Conservation (phyloP, 2,888 invertebrate species). For the Thymelicus lineola region DNA sequence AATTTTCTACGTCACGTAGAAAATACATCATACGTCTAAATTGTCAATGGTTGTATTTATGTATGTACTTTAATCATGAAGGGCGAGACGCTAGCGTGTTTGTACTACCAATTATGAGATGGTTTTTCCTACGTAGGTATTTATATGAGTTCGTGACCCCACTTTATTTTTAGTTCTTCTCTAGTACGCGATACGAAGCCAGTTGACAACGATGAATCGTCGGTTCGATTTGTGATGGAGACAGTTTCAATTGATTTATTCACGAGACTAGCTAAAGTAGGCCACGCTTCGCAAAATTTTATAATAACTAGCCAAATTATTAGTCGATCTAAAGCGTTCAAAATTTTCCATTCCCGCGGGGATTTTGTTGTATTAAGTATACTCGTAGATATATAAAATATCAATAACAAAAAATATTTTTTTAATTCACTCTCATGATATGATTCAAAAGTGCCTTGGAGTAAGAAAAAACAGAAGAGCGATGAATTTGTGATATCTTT, state of each 20-base stretch:
- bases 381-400: too few relatives aligned
- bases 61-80: constrained; percentile 24
- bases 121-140: constrained; percentile 20
- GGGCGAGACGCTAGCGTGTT: constrained; percentile 16
- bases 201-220: constrained; percentile 4
- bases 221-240: not conserved
- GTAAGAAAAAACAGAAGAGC: too few relatives aligned
- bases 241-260: not conserved
- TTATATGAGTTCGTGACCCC: constrained; percentile 32
- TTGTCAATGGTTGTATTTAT: constrained; percentile 13
- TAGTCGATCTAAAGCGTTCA: too few relatives aligned
- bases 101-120: constrained; percentile 29
- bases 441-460: too few relatives aligned
- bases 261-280: too few relatives aligned
- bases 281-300: too few relatives aligned
- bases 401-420: too few relatives aligned
- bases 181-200: not conserved
- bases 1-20: constrained; percentile 1
- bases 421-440: too few relatives aligned
- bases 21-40: not conserved
- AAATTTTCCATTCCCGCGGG: too few relatives aligned
- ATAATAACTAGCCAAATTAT: too few relatives aligned
- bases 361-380: too few relatives aligned
- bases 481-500: too few relatives aligned
- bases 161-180: constrained; percentile 23